Conservation (phyloP, 2,113 vertebrate species). For the Dromas ardeola region DNA sequence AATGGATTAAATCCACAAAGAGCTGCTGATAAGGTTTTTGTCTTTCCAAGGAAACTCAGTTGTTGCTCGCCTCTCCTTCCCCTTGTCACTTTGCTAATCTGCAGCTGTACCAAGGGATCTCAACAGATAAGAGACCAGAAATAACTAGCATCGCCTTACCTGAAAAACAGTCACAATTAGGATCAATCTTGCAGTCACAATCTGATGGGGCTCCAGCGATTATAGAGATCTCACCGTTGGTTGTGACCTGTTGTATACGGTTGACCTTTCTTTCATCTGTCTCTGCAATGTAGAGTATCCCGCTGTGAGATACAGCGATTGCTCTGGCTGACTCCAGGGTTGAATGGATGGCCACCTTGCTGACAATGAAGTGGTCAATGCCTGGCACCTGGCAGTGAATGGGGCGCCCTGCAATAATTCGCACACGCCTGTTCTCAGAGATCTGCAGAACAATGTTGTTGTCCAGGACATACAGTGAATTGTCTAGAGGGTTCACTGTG, state of each 20-base stretch:
- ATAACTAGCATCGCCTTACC: conserved; percentile 73
- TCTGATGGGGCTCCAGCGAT: conserved; percentile 92
- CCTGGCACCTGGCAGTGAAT: conserved; percentile 96
- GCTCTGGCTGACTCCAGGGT: conserved; percentile 92
- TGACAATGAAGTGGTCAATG: conserved; percentile 90
- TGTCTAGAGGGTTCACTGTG: conserved; percentile 93
- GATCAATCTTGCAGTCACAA: conserved; percentile 99
- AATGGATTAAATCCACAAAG: background rate
- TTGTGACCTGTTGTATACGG: conserved; percentile 95
- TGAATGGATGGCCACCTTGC: conserved; percentile 89
- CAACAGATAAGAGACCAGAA: background rate
- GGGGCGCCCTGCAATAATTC: conserved; percentile 93
- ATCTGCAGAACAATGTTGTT: conserved; percentile 98
- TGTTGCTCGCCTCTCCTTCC: background rate
- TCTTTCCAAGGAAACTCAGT: background rate
- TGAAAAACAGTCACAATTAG: conserved; percentile 97
- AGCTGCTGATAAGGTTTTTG: background rate
- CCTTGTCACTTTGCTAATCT: background rate
- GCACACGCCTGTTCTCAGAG: conserved; percentile 87
- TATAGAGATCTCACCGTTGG: conserved; percentile 92
- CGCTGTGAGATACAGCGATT: conserved; percentile 92
- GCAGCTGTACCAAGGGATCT: background rate
- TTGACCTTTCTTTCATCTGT: conserved; percentile 96
- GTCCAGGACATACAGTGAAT: conserved; percentile 95
- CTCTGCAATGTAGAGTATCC: conserved; percentile 92